A percentile compares a stretch with the other conserved stretches of the same genome.
phyloP scores from a whole-genome alignment of 2,888 invertebrate species.

The Halocaridina rubra region DNA sequence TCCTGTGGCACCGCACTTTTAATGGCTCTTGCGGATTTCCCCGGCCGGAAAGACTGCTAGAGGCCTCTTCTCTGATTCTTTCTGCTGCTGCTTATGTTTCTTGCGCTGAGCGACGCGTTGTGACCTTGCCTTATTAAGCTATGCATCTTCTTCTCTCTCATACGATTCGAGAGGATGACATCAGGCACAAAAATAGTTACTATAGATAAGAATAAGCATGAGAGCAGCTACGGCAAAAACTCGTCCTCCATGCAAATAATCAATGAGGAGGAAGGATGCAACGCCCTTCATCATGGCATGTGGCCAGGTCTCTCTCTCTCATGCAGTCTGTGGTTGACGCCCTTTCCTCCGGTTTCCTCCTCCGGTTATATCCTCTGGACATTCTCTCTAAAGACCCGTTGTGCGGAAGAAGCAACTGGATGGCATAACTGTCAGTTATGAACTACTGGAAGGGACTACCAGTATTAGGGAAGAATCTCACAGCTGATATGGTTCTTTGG shows the following conservation, averaged over 20 bases:
- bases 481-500: no score
- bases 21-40: no score
- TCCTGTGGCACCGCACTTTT: no score
- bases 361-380: not conserved
- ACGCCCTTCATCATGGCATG: conserved; percentile 31
- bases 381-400: not conserved
- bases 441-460: no score
- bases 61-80: no score
- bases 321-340: not conserved
- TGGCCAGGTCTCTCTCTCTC: not conserved
- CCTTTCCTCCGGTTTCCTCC: not conserved
- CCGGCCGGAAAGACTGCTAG: no score
- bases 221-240: conserved; percentile 23
- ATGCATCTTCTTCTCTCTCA: conserved; percentile 10
- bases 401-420: no score
- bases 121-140: conserved; percentile 33
- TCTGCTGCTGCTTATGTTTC: no score
- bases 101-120: no score
- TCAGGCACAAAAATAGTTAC: conserved; percentile 36
- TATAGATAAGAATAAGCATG: conserved; percentile 42
- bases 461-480: no score
- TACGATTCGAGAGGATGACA: conserved; percentile 8
- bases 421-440: no score
- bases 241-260: conserved; percentile 38
- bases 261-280: conserved; percentile 28